These are phyloP conservation scores for Pithys albifrons DNA, from an alignment of 2,113 vertebrate species.

Conservation along the genomic window DNA sequence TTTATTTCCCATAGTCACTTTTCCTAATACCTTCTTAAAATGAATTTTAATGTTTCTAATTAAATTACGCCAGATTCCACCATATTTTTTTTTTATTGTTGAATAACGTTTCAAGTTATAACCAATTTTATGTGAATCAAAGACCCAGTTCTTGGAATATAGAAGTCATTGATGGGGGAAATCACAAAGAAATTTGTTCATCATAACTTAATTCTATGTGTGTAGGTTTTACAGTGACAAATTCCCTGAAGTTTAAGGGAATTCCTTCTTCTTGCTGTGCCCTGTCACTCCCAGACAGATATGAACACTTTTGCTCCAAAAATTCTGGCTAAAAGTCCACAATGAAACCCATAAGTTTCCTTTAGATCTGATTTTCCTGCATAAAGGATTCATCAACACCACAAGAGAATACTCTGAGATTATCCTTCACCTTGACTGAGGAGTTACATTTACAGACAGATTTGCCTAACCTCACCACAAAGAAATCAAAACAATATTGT, in stretches of 20 bases:
- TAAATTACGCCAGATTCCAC: background rate
- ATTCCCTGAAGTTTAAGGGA: background rate
- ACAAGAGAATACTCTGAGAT: background rate
- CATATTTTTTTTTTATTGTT: background rate
- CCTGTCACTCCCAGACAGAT: background rate
- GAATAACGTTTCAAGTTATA: background rate
- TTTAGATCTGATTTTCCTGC: background rate
- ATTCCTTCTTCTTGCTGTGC: background rate
- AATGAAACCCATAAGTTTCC: background rate
- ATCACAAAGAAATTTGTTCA: background rate
- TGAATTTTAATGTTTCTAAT: background rate
- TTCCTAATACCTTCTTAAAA: background rate
- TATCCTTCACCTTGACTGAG: background rate
- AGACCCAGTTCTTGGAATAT: background rate
- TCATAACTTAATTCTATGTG: background rate
- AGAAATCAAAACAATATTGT: background rate
- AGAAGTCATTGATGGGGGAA: background rate
- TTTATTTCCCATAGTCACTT: background rate
- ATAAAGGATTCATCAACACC: background rate
- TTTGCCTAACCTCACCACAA: background rate
- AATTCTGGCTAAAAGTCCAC: background rate
- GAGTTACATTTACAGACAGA: background rate
- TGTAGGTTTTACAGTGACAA: background rate
- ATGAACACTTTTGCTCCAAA: background rate
- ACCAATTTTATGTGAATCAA: background rate